These are phyloP conservation scores for Ophion ellenae DNA, from an alignment of 2,888 invertebrate species.

Conservation along the genomic window DNA sequence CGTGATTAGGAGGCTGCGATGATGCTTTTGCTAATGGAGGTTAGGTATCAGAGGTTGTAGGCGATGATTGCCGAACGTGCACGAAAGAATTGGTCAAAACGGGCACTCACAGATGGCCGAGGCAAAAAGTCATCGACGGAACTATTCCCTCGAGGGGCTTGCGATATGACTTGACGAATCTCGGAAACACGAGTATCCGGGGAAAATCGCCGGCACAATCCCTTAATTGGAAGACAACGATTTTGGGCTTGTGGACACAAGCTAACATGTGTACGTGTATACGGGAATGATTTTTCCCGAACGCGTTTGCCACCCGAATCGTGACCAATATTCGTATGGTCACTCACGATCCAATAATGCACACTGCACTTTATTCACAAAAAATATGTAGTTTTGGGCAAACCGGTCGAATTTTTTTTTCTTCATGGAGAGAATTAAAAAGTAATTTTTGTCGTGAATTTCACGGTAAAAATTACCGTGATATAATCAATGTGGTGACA, in stretches of 20 bases:
- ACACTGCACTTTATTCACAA: not conserved
- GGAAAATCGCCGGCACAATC: constrained; percentile 45
- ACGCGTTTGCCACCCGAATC: not conserved
- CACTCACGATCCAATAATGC: not conserved
- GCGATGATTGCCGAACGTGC: constrained; percentile 24
- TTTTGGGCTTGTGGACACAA: not conserved
- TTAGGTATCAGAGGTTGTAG: constrained; percentile 14
- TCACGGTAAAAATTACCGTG: too few relatives aligned
- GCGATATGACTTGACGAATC: constrained; percentile 67
- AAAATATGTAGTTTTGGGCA: not conserved
- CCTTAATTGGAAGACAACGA: constrained; percentile 66
- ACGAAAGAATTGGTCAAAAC: constrained; percentile 39
- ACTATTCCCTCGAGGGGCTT: constrained; percentile 22
- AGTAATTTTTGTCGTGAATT: too few relatives aligned
- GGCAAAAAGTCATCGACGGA: constrained; percentile 31
- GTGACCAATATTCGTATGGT: not conserved
- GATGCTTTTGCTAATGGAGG: not conserved
- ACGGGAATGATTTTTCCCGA: too few relatives aligned
- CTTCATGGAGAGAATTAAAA: too few relatives aligned
- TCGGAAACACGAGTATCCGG: constrained; percentile 52
- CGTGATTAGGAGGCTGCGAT: not conserved
- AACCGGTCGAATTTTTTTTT: not conserved
- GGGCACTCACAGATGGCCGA: constrained; percentile 51
- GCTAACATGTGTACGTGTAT: not conserved
- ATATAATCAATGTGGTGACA: too few relatives aligned